phyloP scores from a whole-genome alignment of 2,113 vertebrate species.

The Odobenus rosmarus region DNA sequence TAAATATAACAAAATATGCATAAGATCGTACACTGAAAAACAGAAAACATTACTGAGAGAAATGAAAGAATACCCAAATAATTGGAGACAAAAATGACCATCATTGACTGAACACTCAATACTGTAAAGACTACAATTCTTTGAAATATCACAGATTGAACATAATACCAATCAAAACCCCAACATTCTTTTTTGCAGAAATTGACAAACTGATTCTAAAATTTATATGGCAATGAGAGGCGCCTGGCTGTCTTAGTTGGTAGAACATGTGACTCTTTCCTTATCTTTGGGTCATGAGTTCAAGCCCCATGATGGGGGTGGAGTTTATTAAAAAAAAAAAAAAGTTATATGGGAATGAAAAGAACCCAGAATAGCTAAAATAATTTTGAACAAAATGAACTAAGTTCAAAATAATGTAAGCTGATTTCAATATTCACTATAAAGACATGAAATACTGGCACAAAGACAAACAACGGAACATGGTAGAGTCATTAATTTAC shows the following conservation, averaged over 20 bases:
- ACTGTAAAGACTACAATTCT: neutral
- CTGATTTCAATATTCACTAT: neutral
- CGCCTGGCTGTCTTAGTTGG: neutral
- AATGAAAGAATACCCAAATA: neutral
- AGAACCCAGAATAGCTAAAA: neutral
- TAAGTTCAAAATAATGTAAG: neutral
- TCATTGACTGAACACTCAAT: neutral
- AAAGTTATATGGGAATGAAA: neutral
- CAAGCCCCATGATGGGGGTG: neutral
- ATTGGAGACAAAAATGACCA: neutral
- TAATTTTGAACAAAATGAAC: neutral
- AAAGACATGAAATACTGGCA: neutral
- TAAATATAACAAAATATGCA: neutral
- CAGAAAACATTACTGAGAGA: neutral
- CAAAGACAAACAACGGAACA: neutral
- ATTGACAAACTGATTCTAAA: neutral
- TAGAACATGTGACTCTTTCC: neutral
- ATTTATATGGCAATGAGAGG: neutral
- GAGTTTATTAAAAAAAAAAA: neutral
- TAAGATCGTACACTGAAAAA: neutral
- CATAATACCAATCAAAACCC: neutral
- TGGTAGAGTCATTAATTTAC: neutral
- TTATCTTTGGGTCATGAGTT: neutral
- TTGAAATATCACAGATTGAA: neutral
- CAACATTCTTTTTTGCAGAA: neutral